These are phyloP conservation scores for Palythoa caribaeorum DNA, from an alignment of 92 coral and sea anemone genomes.

Conservation along the genomic window DNA sequence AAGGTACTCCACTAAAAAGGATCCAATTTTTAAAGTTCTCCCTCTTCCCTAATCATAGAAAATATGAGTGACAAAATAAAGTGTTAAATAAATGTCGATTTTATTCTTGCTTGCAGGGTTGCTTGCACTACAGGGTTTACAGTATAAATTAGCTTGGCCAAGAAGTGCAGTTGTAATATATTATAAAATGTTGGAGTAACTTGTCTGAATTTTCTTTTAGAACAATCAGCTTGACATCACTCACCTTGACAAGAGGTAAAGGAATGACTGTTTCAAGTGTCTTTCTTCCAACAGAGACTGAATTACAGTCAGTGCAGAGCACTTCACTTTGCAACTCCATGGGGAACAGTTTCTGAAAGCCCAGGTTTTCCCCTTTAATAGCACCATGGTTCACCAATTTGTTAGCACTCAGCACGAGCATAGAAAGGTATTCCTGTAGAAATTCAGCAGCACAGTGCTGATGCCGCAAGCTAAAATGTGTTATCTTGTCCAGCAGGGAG, in stretches of 20 bases:
- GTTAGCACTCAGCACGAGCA: slow-evolving; percentile 15
- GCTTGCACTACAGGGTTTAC: too few species aligned
- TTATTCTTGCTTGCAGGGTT: neutral
- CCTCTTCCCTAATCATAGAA: neutral
- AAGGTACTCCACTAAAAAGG: neutral
- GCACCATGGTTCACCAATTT: neutral
- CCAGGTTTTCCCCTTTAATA: neutral
- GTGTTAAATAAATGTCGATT: neutral
- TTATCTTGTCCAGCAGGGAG: neutral
- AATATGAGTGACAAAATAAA: neutral
- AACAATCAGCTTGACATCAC: neutral
- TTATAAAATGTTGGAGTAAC: too few species aligned
- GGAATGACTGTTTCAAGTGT: slow-evolving; percentile 1
- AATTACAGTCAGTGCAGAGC: neutral
- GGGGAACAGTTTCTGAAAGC: neutral
- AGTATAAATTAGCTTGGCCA: too few species aligned
- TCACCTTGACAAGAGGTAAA: neutral
- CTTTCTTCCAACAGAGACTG: neutral
- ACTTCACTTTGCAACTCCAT: slow-evolving; percentile 4
- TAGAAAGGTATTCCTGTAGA: neutral
- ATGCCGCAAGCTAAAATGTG: neutral
- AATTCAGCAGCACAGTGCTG: slow-evolving; percentile 19
- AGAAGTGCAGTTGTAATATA: neutral
- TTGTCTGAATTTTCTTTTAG: too few species aligned
- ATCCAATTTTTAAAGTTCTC: neutral